Evolutionary conservation across 2,797 vertebrate genomes (phyloP), one percentile per base, ranked within the genome.

Genomic region (Selene dorsalis): DNA sequence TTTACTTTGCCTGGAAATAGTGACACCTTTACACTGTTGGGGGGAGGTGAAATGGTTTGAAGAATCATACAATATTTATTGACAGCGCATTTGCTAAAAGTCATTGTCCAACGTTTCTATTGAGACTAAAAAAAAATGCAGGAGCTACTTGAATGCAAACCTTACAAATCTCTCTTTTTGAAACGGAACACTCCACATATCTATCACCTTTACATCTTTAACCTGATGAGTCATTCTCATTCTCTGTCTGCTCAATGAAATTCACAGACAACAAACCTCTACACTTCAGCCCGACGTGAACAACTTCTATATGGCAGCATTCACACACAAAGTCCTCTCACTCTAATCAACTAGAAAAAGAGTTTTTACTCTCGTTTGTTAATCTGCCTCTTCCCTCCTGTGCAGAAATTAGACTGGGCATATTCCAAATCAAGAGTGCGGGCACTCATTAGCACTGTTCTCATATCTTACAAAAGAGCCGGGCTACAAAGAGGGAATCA

Each of bases 391-490:
- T 85, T 83, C 66, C 73, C 73, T 90, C 73, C 73, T 80, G 75
- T 80, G 68, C 71, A 68, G 58, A 87, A 88, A 87, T 90, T 73
- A 84, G 45, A 80, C 53, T 77, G 84, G 88, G 78, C 71, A 80
- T 88, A 82, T 89, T 90, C 85, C 87, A 89, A 90, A 91, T 91
- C 81, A 87, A 82, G 82, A 81, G 86, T 84, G 84, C 87, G 79
- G 82, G 73, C 76, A 79, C 90, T 93, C 91, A 92, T 92, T 91
- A 93, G 88, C 12, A 62, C 73, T 71, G 72, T 76, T 82, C 83
- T 89, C 86, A 86, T 89, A 91, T 89, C 90, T 92, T 87, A 85
- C 85, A 88, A 90, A 91, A 87, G 79, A 91, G 79, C 75, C 70
- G 7, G 50, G 84, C 83, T 87, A 89, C 91, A 90, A 91, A 92